Percentiles rank a stretch among this genome's conserved stretches.
Conservation (phyloP, 37 sponge, comb jelly and placozoan species). For the Bolinopsis microptera region DNA sequence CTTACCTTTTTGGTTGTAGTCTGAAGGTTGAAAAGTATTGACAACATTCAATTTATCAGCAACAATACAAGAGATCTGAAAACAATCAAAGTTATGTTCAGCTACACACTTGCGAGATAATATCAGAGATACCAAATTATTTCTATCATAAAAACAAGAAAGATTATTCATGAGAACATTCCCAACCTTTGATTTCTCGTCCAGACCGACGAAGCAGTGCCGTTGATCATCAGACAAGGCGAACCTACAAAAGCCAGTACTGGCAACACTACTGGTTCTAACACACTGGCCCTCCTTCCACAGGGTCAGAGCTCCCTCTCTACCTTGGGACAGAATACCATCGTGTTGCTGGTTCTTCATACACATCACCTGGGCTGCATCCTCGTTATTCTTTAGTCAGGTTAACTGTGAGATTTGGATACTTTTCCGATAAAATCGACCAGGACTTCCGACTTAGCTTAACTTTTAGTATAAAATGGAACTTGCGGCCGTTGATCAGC, state of each 20-base stretch:
- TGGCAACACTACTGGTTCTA: neutral
- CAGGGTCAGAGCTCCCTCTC: constrained; percentile 29
- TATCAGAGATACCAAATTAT: no score
- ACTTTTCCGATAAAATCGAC: no score
- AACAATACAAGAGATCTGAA: neutral
- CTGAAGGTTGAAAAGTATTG: constrained; percentile 23
- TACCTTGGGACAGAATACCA: neutral
- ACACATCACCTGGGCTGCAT: constrained; percentile 16
- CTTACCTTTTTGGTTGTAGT: constrained; percentile 14
- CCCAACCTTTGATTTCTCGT: constrained; percentile 46
- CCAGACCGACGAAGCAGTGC: neutral
- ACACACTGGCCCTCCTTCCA: constrained; percentile 32
- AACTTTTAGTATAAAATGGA: no score
- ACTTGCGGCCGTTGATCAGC: no score
- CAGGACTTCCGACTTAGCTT: no score
- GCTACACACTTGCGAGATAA: neutral
- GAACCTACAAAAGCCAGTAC: constrained; percentile 51
- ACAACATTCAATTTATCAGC: neutral
- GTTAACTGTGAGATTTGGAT: neutral
- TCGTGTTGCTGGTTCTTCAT: neutral
- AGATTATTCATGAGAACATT: no score
- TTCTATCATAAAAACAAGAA: no score
- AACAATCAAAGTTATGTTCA: neutral
- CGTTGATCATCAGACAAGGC: neutral
- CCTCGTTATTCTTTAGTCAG: neutral